phyloP scores from a whole-genome alignment of 2,113 vertebrate species.

The Microcebus jonahi region DNA sequence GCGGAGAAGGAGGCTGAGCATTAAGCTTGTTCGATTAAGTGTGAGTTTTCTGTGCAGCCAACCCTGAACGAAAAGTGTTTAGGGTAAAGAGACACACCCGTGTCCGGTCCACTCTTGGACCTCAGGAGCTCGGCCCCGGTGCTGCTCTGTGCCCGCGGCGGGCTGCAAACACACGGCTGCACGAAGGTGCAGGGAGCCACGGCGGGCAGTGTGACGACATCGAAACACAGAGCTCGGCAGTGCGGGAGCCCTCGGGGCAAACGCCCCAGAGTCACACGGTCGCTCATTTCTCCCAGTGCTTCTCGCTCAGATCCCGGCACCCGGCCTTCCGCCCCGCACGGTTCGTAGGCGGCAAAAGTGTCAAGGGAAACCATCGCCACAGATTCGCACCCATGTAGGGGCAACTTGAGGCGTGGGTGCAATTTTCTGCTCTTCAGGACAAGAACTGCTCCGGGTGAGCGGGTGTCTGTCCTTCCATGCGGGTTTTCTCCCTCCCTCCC shows the following conservation, averaged over 20 bases:
- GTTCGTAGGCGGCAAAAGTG: neutral
- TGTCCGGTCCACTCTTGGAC: neutral
- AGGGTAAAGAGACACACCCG: neutral
- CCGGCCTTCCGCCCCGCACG: fast-evolving
- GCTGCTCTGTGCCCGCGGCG: too few relatives aligned
- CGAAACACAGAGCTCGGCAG: neutral
- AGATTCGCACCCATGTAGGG: fast-evolving
- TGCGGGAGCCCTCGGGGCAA: fast-evolving
- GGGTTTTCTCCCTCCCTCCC: neutral
- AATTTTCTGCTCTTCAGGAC: neutral
- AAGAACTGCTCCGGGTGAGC: neutral
- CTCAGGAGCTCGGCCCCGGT: neutral
- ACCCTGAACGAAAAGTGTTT: neutral
- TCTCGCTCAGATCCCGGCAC: fast-evolving
- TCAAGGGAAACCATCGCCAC: fast-evolving
- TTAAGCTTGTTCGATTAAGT: neutral
- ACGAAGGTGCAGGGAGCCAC: neutral
- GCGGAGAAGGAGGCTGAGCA: neutral
- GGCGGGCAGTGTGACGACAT: fast-evolving
- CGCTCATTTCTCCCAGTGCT: fast-evolving
- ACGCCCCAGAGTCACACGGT: too few relatives aligned
- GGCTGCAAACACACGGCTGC: neutral
- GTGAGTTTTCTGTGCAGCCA: neutral
- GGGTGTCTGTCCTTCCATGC: neutral
- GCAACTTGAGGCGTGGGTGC: neutral